Evolutionary conservation across 2,113 vertebrate species (phyloP).

Genomic region (Hydrolagus affinis): DNA sequence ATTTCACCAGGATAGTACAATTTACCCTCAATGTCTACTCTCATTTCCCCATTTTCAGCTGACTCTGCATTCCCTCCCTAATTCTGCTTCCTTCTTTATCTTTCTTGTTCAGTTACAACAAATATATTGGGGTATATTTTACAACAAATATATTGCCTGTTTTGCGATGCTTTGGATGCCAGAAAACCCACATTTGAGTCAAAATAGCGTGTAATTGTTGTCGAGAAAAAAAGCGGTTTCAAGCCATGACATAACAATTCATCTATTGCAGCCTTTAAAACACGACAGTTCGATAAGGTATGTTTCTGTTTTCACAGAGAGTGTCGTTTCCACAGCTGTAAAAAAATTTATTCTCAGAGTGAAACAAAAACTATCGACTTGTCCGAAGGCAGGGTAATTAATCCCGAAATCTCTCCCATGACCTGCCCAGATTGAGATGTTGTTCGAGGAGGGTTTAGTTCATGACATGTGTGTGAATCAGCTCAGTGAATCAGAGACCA

Average conservation of each 20-base stretch:
- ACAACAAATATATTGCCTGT: background rate
- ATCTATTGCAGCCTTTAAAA: background rate
- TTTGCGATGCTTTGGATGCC: background rate
- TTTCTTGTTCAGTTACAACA: background rate
- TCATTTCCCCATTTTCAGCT: background rate
- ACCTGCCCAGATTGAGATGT: background rate
- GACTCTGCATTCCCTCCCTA: background rate
- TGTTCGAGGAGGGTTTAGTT: background rate
- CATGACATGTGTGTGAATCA: background rate
- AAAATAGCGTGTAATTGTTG: background rate
- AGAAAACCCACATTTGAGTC: background rate
- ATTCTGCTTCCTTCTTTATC: background rate
- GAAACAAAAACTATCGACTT: background rate
- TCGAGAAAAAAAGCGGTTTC: too few species aligned
- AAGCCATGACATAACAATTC: too few species aligned
- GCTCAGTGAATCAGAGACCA: background rate
- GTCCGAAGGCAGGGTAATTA: background rate
- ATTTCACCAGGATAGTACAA: conserved; percentile 11
- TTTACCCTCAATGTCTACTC: background rate
- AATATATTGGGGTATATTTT: background rate
- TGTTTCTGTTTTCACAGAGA: background rate
- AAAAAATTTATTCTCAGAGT: background rate
- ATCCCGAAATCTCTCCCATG: background rate
- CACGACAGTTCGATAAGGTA: background rate
- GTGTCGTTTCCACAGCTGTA: background rate